Conservation (phyloP, 2,888 invertebrate genomes). For the Ptychoptera albimana region DNA sequence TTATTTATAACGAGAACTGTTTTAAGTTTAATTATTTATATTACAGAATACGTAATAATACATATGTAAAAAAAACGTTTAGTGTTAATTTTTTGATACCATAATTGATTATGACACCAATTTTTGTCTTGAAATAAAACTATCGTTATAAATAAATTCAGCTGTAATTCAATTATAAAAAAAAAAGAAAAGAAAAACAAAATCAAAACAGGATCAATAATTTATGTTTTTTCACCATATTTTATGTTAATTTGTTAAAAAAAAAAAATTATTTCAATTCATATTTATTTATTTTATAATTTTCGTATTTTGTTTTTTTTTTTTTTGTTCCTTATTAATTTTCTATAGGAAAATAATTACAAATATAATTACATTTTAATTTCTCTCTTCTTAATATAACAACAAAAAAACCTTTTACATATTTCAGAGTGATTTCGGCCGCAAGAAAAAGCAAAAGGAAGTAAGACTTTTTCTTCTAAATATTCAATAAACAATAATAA, state of each 20-base stretch:
- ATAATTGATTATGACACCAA: no score
- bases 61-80: no score
- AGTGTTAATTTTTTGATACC: no score
- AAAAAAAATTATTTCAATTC: no score
- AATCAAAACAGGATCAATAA: not conserved
- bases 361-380: slow-evolving; percentile 1
- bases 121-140: no score
- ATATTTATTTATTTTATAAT: not conserved
- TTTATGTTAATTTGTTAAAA: not conserved
- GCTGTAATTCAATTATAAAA: not conserved
- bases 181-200: not conserved
- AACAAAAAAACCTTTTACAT: no score
- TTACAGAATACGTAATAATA: no score
- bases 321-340: not conserved
- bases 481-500: no score
- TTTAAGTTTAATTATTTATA: no score
- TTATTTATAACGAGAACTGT: no score
- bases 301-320: not conserved
- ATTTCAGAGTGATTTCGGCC: slow-evolving; percentile 45
- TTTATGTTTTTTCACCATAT: not conserved
- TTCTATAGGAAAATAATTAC: no score
- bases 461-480: slow-evolving; percentile 41
- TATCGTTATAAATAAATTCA: no score
- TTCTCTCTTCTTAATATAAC: not conserved
- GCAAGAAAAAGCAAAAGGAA: slow-evolving; percentile 97